Evolutionary conservation across 2,888 invertebrate species (phyloP), one percentile per base, ranked within the genome.

Genomic region (Stenichneumon culpator): DNA sequence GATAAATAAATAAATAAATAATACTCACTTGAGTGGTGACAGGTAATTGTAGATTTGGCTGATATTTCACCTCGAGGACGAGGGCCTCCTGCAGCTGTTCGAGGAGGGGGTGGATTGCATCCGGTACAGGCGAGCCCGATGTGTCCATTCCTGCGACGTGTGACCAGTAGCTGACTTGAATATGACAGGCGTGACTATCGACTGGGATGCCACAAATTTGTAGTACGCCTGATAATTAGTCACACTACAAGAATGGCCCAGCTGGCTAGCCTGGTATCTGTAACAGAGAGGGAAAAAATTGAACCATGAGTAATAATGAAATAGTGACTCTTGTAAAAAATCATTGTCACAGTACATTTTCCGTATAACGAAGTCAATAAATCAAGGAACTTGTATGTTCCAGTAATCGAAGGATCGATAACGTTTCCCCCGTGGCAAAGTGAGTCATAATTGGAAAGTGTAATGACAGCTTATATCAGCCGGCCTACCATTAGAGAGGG

Each of bases 31-130:
- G 95, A 75, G 96, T 95, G 85, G 95, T 95, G 86, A 93, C 94
- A 77, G 97, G 96, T 93, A 97, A 94, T 90, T 96, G 95, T 90
- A 97, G 94, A 86, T 95, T 95, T 57, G 97, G 96, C 93, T 96
- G 96, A 93, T 96, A 97, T 95, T 97, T 97, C 87, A 95, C 94
- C 94, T 97, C 97, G 88, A 97, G 94, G 79, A 95, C 95, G 91
- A 97, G 95, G 91, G 96, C 96, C 95, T 97, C 97, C 93, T 96
- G 95, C 87, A 97, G 95, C 89, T 93, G 92, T 87, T 93, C 91
- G 50, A 93, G 89, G 78, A 93, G 89, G 69, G 93, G 92, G 90
- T 91, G 92, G 92, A 93, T 91, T 90, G 93, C 93, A 94, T 93
- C 93, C 93, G 93, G 93, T 92, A 93, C 93, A 92, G 93, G 93